phyloP scores from a whole-genome alignment of 2,888 invertebrate genomes.

The Loripinus fragilis region DNA sequence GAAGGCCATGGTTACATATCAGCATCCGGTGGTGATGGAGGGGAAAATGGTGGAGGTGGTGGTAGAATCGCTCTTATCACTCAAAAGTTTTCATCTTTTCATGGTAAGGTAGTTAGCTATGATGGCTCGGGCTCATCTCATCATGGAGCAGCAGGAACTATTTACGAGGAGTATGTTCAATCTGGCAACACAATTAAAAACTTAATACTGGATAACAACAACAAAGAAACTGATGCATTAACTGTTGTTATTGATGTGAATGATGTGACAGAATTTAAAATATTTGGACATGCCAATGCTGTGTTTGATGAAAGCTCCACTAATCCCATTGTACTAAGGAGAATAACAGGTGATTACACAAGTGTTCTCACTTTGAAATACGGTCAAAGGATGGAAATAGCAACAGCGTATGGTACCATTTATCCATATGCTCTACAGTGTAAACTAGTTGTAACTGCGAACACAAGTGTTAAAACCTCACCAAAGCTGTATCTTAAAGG shows the following conservation, averaged over 20 bases:
- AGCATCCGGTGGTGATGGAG: constrained; percentile 64
- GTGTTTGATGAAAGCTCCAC: constrained; percentile 35
- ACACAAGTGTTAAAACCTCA: constrained; percentile 55
- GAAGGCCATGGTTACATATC: constrained; percentile 66
- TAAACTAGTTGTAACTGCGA: constrained; percentile 57
- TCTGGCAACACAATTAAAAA: constrained; percentile 48
- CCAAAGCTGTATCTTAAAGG: constrained; percentile 66
- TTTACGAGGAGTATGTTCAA: constrained; percentile 58
- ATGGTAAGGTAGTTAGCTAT: constrained; percentile 48
- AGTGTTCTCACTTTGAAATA: constrained; percentile 52
- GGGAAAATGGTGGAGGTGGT: constrained; percentile 66
- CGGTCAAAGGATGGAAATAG: constrained; percentile 61
- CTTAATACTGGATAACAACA: constrained; percentile 59
- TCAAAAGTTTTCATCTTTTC: constrained; percentile 51
- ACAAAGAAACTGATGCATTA: constrained; percentile 25
- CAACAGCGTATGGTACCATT: constrained; percentile 68
- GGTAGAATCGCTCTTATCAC: constrained; percentile 63
- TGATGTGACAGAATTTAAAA: constrained; percentile 45
- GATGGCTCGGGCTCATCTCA: constrained; percentile 59
- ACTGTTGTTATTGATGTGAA: constrained; percentile 42
- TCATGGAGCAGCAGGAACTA: constrained; percentile 69
- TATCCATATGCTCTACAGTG: constrained; percentile 65
- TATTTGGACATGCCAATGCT: constrained; percentile 47
- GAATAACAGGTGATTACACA: constrained; percentile 65
- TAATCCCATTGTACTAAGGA: constrained; percentile 43